phyloP scores from a whole-genome alignment of 2,113 vertebrate genomes.

The Lycaon pictus region DNA sequence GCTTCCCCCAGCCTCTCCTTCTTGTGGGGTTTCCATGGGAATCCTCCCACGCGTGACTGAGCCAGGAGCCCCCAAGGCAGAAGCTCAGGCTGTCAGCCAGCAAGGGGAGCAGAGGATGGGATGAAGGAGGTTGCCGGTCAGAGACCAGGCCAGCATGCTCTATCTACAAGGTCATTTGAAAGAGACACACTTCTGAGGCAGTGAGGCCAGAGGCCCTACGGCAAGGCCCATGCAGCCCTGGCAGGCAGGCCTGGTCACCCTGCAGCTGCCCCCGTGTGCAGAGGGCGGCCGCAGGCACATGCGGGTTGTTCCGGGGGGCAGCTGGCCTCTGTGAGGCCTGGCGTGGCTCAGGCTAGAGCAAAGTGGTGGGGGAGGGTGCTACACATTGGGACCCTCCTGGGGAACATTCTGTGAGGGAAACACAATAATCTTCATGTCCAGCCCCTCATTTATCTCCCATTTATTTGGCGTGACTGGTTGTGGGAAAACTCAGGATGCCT shows the following conservation, averaged over 20 bases:
- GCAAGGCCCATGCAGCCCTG: background rate
- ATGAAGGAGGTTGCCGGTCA: background rate
- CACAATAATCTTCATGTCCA: background rate
- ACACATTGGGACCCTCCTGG: background rate
- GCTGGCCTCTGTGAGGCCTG: background rate
- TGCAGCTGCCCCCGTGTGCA: background rate
- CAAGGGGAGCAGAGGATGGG: background rate
- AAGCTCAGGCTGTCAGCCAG: conserved; percentile 59
- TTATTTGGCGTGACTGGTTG: background rate
- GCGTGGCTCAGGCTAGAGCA: background rate
- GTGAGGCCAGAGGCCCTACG: background rate
- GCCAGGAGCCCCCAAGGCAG: conserved; percentile 26
- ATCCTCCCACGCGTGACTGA: conserved; percentile 67
- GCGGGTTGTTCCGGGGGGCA: background rate
- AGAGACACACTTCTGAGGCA: conserved; percentile 44
- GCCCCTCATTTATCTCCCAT: background rate
- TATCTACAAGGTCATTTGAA: conserved; percentile 72
- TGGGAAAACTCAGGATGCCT: conserved; percentile 22
- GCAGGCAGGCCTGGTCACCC: background rate
- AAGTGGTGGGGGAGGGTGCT: background rate
- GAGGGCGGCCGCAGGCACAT: background rate
- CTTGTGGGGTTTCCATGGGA: conserved; percentile 79
- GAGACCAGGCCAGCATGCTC: background rate
- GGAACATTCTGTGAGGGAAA: background rate
- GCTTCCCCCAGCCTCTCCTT: conserved; percentile 63